Conservation (phyloP, 2,888 invertebrate genomes). For the Gonocerus acuteangulatus region DNA sequence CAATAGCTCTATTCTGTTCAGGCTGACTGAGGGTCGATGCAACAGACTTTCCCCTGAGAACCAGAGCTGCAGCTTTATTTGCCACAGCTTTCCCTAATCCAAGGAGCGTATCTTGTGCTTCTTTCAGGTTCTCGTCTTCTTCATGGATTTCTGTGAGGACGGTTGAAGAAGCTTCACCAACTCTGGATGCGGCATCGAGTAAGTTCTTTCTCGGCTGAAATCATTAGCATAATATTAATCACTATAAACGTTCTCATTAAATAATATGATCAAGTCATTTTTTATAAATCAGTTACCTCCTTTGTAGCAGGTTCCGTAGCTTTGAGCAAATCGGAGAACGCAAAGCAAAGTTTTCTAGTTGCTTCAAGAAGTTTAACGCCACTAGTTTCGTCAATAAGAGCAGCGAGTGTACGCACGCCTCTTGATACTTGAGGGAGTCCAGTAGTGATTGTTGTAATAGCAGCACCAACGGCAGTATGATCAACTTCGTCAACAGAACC, state of each 20-base stretch:
- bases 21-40: constrained; percentile 78
- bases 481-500: constrained; percentile 62
- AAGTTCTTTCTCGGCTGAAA: constrained; percentile 79
- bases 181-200: constrained; percentile 88
- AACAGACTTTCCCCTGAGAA: constrained; percentile 92
- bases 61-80: constrained; percentile 92
- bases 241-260: too few relatives aligned
- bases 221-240: constrained; percentile 16
- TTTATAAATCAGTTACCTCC: constrained; percentile 54
- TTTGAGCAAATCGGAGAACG: constrained; percentile 87
- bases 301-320: constrained; percentile 93
- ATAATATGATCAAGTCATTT: too few relatives aligned
- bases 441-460: constrained; percentile 92
- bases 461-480: constrained; percentile 91
- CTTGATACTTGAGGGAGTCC: constrained; percentile 94
- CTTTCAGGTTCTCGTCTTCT: constrained; percentile 75
- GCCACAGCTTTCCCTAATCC: constrained; percentile 95
- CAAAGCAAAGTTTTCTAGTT: constrained; percentile 81
- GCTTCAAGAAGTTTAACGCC: constrained; percentile 86
- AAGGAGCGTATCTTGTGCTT: constrained; percentile 81
- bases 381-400: constrained; percentile 75
- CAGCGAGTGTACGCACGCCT: constrained; percentile 91
- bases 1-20: constrained; percentile 81
- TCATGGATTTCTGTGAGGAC: constrained; percentile 89
- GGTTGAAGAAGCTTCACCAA: constrained; percentile 93